Evolutionary conservation across 2,797 vertebrate genomes (phyloP).

Genomic region (Micrastur ruficollis): DNA sequence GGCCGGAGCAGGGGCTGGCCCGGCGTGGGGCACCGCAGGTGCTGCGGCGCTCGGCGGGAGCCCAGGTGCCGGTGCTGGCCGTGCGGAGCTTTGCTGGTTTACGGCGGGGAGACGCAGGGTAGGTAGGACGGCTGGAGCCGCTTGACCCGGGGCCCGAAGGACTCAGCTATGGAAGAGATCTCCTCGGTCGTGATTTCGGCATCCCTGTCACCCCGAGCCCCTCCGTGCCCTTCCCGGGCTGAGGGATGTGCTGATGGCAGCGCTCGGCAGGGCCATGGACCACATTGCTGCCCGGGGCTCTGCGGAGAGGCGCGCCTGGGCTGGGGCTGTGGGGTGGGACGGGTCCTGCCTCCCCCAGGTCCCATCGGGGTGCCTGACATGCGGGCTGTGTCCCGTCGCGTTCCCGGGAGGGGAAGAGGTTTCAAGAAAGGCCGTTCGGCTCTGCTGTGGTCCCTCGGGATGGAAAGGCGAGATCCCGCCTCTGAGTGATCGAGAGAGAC

Average conservation of each 20-base stretch:
- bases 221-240: neutral
- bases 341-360: neutral
- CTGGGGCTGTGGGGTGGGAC: neutral
- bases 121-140: neutral
- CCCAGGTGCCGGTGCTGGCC: neutral
- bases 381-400: neutral
- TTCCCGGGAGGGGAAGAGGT: neutral
- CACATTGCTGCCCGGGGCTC: rapidly evolving
- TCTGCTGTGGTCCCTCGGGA: neutral
- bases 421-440: rapidly evolving
- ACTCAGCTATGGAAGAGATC: neutral
- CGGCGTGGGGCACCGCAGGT: neutral
- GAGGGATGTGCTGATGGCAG: neutral
- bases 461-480: neutral
- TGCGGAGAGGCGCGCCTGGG: neutral
- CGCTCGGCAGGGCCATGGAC: neutral
- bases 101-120: rapidly evolving
- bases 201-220: neutral
- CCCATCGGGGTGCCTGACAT: rapidly evolving
- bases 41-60: neutral
- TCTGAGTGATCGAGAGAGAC: too few species aligned
- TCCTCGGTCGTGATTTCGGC: neutral
- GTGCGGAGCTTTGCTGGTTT: neutral
- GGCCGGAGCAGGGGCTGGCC: neutral
- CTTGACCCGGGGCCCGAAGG: neutral